Percentiles rank a stretch among this genome's conserved stretches.
These are phyloP conservation scores for Puffinus mauretanicus DNA, from an alignment of 2,113 vertebrate genomes.

Conservation along the genomic window DNA sequence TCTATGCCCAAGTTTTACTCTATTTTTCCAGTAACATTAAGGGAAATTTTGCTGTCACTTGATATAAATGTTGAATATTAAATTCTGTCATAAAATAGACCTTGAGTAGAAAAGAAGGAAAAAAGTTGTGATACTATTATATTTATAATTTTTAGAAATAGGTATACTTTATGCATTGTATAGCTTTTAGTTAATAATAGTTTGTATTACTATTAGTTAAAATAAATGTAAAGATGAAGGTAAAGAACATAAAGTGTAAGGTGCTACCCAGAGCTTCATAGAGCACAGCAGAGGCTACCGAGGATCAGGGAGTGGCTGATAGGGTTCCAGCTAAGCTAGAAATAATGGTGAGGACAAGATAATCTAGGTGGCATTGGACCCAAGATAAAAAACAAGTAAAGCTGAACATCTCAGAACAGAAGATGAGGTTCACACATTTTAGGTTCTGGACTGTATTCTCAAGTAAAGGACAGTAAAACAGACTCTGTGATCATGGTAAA, in stretches of 20 bases:
- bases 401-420: not conserved
- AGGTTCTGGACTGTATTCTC: not conserved
- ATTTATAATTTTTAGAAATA: not conserved
- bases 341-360: not conserved
- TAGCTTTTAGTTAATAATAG: not conserved
- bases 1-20: not conserved
- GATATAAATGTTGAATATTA: not conserved
- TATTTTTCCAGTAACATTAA: not conserved
- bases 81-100: not conserved
- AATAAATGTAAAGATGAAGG: not conserved
- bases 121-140: not conserved
- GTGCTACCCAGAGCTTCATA: not conserved
- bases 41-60: not conserved
- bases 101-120: not conserved
- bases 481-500: not conserved
- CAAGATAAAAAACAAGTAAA: not conserved
- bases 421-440: not conserved
- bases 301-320: not conserved
- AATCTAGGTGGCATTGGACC: not conserved
- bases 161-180: not conserved
- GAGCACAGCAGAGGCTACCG: not conserved
- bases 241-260: not conserved
- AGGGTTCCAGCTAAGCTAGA: not conserved
- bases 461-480: not conserved
- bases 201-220: not conserved